Base-by-base conservation (phyloP, 1,140 invertebrate species). In the Drosophila repletoides region DNA sequence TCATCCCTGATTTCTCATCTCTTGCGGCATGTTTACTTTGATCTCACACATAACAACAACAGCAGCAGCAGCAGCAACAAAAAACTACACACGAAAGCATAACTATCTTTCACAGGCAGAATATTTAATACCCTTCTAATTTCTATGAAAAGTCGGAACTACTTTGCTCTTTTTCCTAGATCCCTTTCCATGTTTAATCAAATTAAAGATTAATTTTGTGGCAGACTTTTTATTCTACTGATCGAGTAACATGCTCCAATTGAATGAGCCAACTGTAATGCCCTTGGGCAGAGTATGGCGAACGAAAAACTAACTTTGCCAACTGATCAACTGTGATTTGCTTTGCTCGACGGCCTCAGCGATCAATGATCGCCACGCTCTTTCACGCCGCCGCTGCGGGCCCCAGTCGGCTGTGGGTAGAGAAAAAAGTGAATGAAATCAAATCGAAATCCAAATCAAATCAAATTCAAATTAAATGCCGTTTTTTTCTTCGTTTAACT, bases 351-450 rank as follows among this genome's bases (percentile, higher is more conserved):
- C 40, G 52, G 45, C 36, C 67, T 43, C 46, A n/a, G 26, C 31
- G 24, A 31, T 33, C 26, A 26, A 9, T 61, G 33, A 49, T 22
- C 48, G 10, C 14, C 48, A 14, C 48, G 14, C 49, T 61, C 48
- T 24, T 60, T 67, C 52, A 28, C 36, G 45, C 29, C 36, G 14
- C 6, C n/a, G 29, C 46, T 31, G 29, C 15, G 29, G 46, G 14
- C 15, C 19, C 5, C n/a, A n/a, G n/a, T n/a, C n/a, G 12, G 14
- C 29, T 45, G 31, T 28, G 15, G 49, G 38, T 40, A 17, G n/a
- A n/a, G n/a, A 58, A 72, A 76, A 76, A 80, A 86, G 86, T 86
- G 80, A 86, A 86, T 86, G 80, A 86, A 84, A 72, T 66, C 71
- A 71, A 76, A 68, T 68, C 65, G 28, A 65, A 70, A 46, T 55